phyloP scores from a whole-genome alignment of 1,140 invertebrate species.

The Drosophila nigromelanica region DNA sequence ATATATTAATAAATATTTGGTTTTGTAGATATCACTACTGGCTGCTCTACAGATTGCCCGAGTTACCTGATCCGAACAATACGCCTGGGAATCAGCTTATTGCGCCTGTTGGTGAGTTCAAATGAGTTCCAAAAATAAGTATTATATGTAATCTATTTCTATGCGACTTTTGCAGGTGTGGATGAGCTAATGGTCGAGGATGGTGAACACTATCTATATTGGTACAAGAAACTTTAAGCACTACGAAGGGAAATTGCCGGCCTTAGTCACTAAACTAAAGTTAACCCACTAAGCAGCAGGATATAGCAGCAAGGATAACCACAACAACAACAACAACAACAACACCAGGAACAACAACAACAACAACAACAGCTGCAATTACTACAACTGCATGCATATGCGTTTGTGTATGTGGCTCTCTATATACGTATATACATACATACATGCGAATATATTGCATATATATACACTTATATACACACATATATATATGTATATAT shows the following conservation, averaged over 20 bases:
- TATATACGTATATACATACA: constrained; percentile 16
- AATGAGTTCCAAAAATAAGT: not conserved
- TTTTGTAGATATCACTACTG: constrained; percentile 90
- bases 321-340: constrained; percentile 23
- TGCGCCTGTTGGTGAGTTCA: constrained; percentile 90
- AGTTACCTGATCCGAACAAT: constrained; percentile 89
- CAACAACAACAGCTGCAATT: constrained; percentile 30
- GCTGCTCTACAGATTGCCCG: constrained; percentile 91
- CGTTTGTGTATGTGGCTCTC: constrained; percentile 23
- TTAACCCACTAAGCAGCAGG: constrained; percentile 46
- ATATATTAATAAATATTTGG: too few species aligned
- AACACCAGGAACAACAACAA: constrained; percentile 23
- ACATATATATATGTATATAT: constrained; percentile 18
- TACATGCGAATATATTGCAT: constrained; percentile 5
- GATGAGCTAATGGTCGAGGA: constrained; percentile 92
- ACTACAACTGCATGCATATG: constrained; percentile 37
- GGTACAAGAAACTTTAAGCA: constrained; percentile 94
- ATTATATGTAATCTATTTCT: not conserved
- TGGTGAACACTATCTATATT: constrained; percentile 93
- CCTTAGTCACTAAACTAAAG: constrained; percentile 71
- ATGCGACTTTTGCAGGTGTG: constrained; percentile 88
- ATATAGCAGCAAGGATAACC: constrained; percentile 39
- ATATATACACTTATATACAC: constrained; percentile 14
- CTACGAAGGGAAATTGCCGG: constrained; percentile 49
- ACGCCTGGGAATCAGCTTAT: constrained; percentile 93